Evolutionary conservation across 2,113 vertebrate species (phyloP), one percentile per base, ranked within the genome.

Genomic region (Periophthalmus modestus): DNA sequence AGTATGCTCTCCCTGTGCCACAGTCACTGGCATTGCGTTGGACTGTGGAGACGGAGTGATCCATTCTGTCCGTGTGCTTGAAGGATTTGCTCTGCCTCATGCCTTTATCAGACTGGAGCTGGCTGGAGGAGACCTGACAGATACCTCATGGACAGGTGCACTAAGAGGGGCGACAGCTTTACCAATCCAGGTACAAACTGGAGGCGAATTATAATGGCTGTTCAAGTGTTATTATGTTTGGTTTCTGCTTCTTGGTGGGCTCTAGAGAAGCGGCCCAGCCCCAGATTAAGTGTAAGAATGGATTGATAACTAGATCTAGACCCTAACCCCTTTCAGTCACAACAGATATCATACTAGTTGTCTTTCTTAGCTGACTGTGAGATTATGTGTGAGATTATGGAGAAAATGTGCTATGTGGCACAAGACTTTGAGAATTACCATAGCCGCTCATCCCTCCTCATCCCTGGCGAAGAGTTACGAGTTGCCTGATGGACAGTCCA

Each of bases 401-500:
- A 61, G 23, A 61, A 33, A 16, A 13, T 61, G 12, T 61, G 58
- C 52, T 55, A 55, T 3, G 19, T 55, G 52, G 18, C 55, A 58
- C 1, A 9, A 1, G 52, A 24, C 57, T 58, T 13, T 58, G 57
- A 58, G 23, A 24, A 57, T 21, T 21, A 23, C 3, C 23, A 24
- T 9, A 24, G 55, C n/a, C 16, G n/a, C 21, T 58, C n/a, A 11
- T 12, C 12, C 55, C 55, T 58, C 11, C 55, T 58, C 21, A 24
- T 24, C 21, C 3, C n/a, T 24, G 21, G 23, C 13, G 55, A 24
- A 4, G 23, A 58, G 55, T 12, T 55, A 58, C 9, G 21, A 23
- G 52, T 55, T 55, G 18, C 52, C 52, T 16, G 36, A 77, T 46
- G 61, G 52, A 69, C 59, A 28, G 24, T 24, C 33, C 14, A 61